These are phyloP conservation scores for Euleptes europaea DNA, from an alignment of 2,113 vertebrate species.

Conservation along the genomic window DNA sequence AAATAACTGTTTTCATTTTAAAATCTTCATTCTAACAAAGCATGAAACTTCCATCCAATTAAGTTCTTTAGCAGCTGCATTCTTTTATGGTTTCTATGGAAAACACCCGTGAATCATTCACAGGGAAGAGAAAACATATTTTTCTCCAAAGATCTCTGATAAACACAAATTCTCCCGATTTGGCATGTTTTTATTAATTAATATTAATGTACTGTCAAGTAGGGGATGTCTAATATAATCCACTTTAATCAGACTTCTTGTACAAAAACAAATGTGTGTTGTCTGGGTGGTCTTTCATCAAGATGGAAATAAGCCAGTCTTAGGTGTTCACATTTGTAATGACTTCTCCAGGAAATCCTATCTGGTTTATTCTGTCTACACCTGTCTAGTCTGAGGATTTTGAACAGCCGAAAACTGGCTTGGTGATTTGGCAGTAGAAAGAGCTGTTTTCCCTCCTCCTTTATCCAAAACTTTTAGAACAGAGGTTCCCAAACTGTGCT, in stretches of 20 bases:
- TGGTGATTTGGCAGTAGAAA: not conserved
- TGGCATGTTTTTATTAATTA: conserved; percentile 6
- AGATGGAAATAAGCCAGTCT: not conserved
- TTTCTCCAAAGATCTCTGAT: not conserved
- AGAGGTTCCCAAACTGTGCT: no score
- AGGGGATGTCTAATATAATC: not conserved
- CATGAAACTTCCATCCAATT: not conserved
- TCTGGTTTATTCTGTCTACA: not conserved
- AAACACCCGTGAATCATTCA: conserved; percentile 3
- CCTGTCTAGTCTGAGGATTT: not conserved
- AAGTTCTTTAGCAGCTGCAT: conserved; percentile 1
- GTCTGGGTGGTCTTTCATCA: not conserved
- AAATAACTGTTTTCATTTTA: conserved; percentile 22
- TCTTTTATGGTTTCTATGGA: conserved; percentile 4
- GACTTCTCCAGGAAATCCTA: not conserved
- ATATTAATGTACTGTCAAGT: not conserved
- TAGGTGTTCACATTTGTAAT: not conserved
- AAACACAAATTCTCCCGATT: not conserved
- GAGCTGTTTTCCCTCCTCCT: not conserved
- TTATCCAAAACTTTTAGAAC: not conserved
- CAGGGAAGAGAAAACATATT: not conserved
- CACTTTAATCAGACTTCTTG: not conserved
- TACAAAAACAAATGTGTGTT: not conserved
- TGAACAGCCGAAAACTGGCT: not conserved
- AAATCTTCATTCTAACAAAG: not conserved